These are phyloP conservation scores for Ia io DNA, from an alignment of 2,113 vertebrate species.

Conservation along the genomic window DNA sequence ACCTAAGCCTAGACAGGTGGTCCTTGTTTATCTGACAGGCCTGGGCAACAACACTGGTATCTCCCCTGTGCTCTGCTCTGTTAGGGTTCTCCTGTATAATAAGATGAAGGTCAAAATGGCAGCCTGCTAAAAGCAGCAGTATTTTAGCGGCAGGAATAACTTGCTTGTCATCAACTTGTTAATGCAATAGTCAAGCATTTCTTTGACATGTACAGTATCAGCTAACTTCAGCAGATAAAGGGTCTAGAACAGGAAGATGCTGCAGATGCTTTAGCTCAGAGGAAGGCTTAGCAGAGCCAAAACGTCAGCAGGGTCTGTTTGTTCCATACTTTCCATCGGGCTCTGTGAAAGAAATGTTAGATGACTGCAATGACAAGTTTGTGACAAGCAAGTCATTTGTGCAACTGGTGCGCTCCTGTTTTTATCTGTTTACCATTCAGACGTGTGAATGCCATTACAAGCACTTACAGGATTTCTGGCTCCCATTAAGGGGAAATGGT, in stretches of 20 bases:
- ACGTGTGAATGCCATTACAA: conserved; percentile 79
- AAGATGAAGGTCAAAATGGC: conserved; percentile 72
- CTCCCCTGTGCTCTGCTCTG: not conserved
- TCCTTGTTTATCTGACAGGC: not conserved
- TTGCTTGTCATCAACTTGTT: conserved; percentile 74
- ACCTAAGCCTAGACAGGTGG: not conserved
- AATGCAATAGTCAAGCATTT: conserved; percentile 73
- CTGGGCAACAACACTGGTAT: not conserved
- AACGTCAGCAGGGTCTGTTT: conserved; percentile 77
- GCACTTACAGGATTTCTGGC: conserved; percentile 78
- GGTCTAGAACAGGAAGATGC: conserved; percentile 74
- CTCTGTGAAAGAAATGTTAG: conserved; percentile 77
- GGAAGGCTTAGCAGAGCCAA: conserved; percentile 76
- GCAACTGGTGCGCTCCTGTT: conserved; percentile 79
- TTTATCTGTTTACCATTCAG: conserved; percentile 79
- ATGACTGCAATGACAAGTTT: conserved; percentile 78
- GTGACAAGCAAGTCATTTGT: conserved; percentile 80
- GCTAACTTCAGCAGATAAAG: conserved; percentile 75
- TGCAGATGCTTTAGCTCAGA: conserved; percentile 72
- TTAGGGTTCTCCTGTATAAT: conserved; percentile 37
- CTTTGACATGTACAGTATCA: conserved; percentile 67
- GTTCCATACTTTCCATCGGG: conserved; percentile 72
- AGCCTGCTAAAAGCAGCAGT: conserved; percentile 68
- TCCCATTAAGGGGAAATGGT: conserved; percentile 77
- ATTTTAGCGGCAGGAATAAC: conserved; percentile 66